A percentile compares a stretch with the other conserved stretches of the same genome.
Evolutionary conservation across 2,797 vertebrate genomes (phyloP).

Genomic region (Muscicapa comitata): DNA sequence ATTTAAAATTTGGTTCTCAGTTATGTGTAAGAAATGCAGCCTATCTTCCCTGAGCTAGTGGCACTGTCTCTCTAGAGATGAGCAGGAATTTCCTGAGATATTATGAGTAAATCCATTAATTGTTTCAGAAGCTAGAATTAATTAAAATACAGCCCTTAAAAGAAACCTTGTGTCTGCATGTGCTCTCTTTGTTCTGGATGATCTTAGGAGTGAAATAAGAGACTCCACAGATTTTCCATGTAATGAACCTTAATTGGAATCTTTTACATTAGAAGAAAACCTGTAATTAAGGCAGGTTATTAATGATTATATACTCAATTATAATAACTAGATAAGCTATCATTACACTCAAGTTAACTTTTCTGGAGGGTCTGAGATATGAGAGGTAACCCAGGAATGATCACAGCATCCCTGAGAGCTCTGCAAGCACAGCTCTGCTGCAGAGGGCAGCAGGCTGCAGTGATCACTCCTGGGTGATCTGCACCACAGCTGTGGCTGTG

Average conservation of each 20-base stretch:
- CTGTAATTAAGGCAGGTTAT: constrained; percentile 34
- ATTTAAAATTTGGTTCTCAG: background rate
- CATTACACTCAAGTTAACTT: background rate
- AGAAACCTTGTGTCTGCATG: background rate
- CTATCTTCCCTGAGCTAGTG: background rate
- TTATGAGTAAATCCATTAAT: constrained; percentile 19
- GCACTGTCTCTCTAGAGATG: background rate
- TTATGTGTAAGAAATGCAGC: background rate
- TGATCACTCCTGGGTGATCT: rapidly evolving
- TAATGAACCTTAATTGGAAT: constrained; percentile 37
- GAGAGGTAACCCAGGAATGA: background rate
- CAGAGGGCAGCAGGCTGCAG: background rate
- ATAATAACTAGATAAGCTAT: constrained; percentile 8
- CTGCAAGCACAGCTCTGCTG: background rate
- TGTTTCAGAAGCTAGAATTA: constrained; percentile 30
- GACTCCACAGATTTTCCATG: background rate
- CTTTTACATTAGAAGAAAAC: constrained; percentile 5
- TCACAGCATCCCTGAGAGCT: background rate
- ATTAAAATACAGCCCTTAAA: constrained; percentile 38
- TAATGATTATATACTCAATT: constrained; percentile 10
- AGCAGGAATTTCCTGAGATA: background rate
- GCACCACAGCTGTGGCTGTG: background rate
- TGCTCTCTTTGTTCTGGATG: constrained; percentile 8
- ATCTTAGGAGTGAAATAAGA: constrained; percentile 31
- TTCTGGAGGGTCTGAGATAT: background rate